These are phyloP conservation scores for Prochilodus magdalenae DNA, from an alignment of 2,113 vertebrate genomes.

Conservation along the genomic window DNA sequence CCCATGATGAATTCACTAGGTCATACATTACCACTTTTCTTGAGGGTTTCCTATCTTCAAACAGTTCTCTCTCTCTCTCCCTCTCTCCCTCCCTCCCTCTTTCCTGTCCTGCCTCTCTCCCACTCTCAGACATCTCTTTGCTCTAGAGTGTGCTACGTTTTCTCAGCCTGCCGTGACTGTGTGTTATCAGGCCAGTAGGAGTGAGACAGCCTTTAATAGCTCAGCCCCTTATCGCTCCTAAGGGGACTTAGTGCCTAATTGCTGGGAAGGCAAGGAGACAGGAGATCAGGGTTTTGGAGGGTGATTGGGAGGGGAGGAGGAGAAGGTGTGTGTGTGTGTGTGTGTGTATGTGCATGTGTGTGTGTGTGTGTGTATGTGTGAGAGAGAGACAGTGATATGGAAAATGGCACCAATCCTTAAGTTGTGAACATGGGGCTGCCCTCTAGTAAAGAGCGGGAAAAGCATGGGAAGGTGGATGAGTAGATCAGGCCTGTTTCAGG, in stretches of 20 bases:
- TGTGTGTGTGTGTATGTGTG: not conserved
- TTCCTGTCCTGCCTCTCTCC: constrained; percentile 7
- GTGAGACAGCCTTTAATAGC: constrained; percentile 80
- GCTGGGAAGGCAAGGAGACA: constrained; percentile 75
- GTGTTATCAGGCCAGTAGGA: constrained; percentile 75
- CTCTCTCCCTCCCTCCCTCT: constrained; percentile 19
- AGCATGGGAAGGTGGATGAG: not conserved
- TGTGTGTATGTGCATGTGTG: not conserved
- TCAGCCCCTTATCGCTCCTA: constrained; percentile 78
- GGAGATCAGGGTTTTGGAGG: constrained; percentile 63
- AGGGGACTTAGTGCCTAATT: constrained; percentile 82
- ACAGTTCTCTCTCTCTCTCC: not conserved
- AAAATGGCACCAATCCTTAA: constrained; percentile 31
- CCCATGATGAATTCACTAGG: not conserved
- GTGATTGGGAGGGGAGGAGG: constrained; percentile 45
- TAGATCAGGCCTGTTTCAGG: constrained; percentile 5
- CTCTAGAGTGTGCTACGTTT: constrained; percentile 44
- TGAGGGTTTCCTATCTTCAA: not conserved
- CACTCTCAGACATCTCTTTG: constrained; percentile 34
- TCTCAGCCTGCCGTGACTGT: constrained; percentile 61
- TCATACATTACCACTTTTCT: not conserved
- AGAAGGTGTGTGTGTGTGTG: not conserved
- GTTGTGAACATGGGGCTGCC: constrained; percentile 29
- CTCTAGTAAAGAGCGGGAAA: constrained; percentile 39
- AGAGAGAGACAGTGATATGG: constrained; percentile 4